Percentiles rank a stretch among this genome's conserved stretches.
Conservation (phyloP, 2,888 invertebrate genomes). For the Nephrotoma guestfalica region DNA sequence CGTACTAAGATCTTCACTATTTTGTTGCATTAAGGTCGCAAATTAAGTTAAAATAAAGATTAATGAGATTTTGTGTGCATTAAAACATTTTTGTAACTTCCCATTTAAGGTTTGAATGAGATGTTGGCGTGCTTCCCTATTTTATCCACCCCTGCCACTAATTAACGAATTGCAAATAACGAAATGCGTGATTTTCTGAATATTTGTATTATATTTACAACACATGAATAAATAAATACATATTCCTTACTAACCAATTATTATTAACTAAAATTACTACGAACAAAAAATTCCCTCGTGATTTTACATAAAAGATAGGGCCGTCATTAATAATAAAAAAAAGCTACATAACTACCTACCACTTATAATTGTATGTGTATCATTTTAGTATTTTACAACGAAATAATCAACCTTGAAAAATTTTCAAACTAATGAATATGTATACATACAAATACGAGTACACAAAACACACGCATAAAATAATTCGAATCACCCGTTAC, state of each 20-base stretch:
- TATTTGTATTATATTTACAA: background rate
- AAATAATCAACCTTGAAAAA: background rate
- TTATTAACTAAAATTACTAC: background rate
- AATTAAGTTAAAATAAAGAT: too few species aligned
- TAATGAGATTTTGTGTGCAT: too few species aligned
- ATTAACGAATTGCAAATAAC: background rate
- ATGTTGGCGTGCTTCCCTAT: background rate
- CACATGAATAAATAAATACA: background rate
- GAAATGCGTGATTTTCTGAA: background rate
- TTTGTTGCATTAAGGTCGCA: too few species aligned
- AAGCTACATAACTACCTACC: background rate
- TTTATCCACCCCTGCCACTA: background rate
- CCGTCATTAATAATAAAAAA: background rate
- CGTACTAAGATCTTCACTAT: too few species aligned
- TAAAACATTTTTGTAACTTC: too few species aligned
- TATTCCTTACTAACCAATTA: background rate
- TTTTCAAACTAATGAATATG: background rate
- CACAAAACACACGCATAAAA: background rate
- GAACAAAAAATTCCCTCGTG: background rate
- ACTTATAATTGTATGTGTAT: background rate
- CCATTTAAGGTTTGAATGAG: too few species aligned
- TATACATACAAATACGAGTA: background rate
- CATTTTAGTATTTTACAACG: background rate
- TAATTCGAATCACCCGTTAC: background rate
- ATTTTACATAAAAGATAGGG: background rate